Evolutionary conservation across 2,113 vertebrate species (phyloP), one percentile per base, ranked within the genome.

Genomic region (Austrofundulus limnaeus): DNA sequence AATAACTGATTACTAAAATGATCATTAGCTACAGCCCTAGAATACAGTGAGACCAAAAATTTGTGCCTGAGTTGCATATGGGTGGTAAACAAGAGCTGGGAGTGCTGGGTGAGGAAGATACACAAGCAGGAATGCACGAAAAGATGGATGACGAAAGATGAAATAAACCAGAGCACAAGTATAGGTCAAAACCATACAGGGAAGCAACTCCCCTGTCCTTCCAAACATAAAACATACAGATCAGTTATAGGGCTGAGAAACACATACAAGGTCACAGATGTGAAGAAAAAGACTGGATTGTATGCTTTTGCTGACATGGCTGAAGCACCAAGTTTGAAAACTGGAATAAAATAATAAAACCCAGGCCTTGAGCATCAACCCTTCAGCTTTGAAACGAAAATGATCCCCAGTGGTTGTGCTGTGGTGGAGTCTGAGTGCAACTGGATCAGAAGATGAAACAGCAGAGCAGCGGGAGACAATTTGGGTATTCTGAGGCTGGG

Each of bases 341-440:
- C 45, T 65, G 45, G n/a, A 55, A 52, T 53, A 53, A 47, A 78
- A 75, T 78, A 82, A 83, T 77, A 81, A 77, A 72, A 77, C 14
- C 73, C 23, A 38, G 61, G 46, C 28, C 45, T 46, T 51, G 55
- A 71, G 75, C 52, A 34, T 80, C 46, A 64, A 64, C 59, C 53
- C 31, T 63, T 41, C 1, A 20, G 10, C n/a, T 19, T 0, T 47
- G 61, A 73, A 64, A 75, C 50, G 74, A 63, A 82, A 80, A 74
- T 55, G 0, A 54, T 64, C 62, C 59, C 11, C 24, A 23, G 56
- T 54, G 65, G 63, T 51, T 48, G 24, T 0, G 21, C 66, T 80
- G 84, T 21, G 66, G 81, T 76, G 55, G 58, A 66, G 76, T 48
- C 57, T 17, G 56, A 82, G 69, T 52, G 80, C 83, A 87, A 84